Percentiles rank a stretch among this genome's conserved stretches.
Evolutionary conservation across 2,888 invertebrate species (phyloP).

Genomic region (Xestia rhomboidea): DNA sequence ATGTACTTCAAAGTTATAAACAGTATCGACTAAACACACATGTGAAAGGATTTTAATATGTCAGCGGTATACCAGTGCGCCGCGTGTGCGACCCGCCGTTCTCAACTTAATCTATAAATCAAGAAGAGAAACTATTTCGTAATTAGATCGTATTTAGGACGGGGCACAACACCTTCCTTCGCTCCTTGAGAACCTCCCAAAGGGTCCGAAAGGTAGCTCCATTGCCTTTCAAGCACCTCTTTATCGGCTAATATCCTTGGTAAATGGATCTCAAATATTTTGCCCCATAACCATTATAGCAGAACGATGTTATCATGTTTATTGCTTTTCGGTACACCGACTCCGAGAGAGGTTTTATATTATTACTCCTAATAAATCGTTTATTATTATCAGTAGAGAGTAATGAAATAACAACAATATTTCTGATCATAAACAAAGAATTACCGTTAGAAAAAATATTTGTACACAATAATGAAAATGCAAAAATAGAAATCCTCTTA

Average conservation of each 20-base stretch:
- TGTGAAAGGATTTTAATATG: slow-evolving; percentile 84
- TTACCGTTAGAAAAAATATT: slow-evolving; percentile 43
- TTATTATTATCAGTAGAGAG: slow-evolving; percentile 58
- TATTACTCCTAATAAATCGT: slow-evolving; percentile 65
- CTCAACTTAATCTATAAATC: slow-evolving; percentile 91
- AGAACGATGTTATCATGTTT: slow-evolving; percentile 85
- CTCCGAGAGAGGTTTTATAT: slow-evolving; percentile 64
- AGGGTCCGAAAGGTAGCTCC: slow-evolving; percentile 88
- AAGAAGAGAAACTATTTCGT: slow-evolving; percentile 91
- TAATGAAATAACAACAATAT: slow-evolving; percentile 54
- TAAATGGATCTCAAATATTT: slow-evolving; percentile 90
- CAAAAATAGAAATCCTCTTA: slow-evolving; percentile 85
- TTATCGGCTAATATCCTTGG: slow-evolving; percentile 90
- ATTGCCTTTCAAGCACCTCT: slow-evolving; percentile 89
- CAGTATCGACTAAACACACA: slow-evolving; percentile 68
- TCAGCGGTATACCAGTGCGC: slow-evolving; percentile 80
- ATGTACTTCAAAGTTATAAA: slow-evolving; percentile 5
- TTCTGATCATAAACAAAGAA: slow-evolving; percentile 55
- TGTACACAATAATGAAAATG: slow-evolving; percentile 58
- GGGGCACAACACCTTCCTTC: slow-evolving; percentile 88
- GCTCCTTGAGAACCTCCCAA: slow-evolving; percentile 87
- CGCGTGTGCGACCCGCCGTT: slow-evolving; percentile 83
- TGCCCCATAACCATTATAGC: slow-evolving; percentile 83
- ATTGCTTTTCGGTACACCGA: slow-evolving; percentile 77
- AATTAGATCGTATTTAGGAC: slow-evolving; percentile 91